phyloP scores from a whole-genome alignment of 1,140 invertebrate species.

The Adelges cooleyi region DNA sequence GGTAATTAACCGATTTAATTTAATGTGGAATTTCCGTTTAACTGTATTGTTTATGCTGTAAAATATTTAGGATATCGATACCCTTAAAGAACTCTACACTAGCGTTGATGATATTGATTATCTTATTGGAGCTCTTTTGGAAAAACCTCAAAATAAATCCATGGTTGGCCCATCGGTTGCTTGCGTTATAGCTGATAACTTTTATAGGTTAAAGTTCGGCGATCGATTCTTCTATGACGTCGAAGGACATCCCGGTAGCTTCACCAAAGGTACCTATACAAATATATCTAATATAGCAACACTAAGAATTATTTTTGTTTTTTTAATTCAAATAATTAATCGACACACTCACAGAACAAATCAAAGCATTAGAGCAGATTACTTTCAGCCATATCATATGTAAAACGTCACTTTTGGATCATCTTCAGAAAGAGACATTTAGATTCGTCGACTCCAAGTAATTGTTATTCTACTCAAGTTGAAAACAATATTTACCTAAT shows the following conservation, averaged over 20 bases:
- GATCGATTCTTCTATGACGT: constrained; percentile 68
- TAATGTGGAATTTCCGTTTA: too few species aligned
- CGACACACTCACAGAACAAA: neutral
- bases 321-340: too few species aligned
- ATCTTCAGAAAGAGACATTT: too few species aligned
- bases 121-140: constrained; percentile 65
- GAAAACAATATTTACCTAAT: too few species aligned
- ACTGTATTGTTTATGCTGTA: too few species aligned
- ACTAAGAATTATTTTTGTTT: neutral
- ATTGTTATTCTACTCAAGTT: too few species aligned
- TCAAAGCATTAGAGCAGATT: neutral
- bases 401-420: neutral
- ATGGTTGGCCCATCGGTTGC: constrained; percentile 74
- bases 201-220: constrained; percentile 56
- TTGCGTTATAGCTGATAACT: constrained; percentile 75
- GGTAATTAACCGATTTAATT: too few species aligned
- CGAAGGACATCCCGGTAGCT: constrained; percentile 52
- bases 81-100: constrained; percentile 45
- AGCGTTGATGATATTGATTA: constrained; percentile 68
- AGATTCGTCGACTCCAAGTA: too few species aligned
- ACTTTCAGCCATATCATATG: constrained; percentile 4
- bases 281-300: neutral
- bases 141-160: constrained; percentile 50
- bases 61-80: constrained; percentile 38
- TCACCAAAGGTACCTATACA: constrained; percentile 44